Conservation (phyloP, 2,113 vertebrate genomes). For the Chionomys nivalis region DNA sequence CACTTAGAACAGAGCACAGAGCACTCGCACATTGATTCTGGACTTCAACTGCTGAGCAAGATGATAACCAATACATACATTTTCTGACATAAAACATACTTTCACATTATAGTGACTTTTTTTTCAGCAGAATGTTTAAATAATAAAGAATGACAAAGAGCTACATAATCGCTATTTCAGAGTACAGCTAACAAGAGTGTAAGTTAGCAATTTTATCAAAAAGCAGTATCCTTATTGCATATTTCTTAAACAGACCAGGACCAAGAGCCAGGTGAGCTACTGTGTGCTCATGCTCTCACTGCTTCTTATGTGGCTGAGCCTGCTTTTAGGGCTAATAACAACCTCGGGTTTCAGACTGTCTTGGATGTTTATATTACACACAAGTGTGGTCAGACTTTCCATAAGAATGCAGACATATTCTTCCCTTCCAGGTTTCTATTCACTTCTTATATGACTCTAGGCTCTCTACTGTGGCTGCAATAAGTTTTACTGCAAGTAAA, state of each 20-base stretch:
- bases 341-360: slow-evolving; percentile 19
- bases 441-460: neutral
- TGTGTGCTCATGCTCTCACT: neutral
- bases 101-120: neutral
- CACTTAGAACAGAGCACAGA: neutral
- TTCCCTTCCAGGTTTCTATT: neutral
- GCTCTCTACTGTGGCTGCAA: neutral
- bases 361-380: slow-evolving; percentile 55
- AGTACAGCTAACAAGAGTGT: neutral
- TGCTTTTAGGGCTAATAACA: slow-evolving; percentile 27
- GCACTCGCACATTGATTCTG: neutral
- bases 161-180: slow-evolving; percentile 12
- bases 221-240: neutral
- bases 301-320: neutral
- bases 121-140: slow-evolving; percentile 31
- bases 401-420: slow-evolving; percentile 23
- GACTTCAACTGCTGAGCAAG: neutral
- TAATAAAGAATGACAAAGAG: neutral
- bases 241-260: neutral
- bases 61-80: neutral
- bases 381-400: neutral
- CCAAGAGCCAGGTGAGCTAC: neutral
- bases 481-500: slow-evolving; percentile 22
- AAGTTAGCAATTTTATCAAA: neutral
- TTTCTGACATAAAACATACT: slow-evolving; percentile 42